Evolutionary conservation across 2,113 vertebrate genomes (phyloP).

Genomic region (Syngnathus typhle): DNA sequence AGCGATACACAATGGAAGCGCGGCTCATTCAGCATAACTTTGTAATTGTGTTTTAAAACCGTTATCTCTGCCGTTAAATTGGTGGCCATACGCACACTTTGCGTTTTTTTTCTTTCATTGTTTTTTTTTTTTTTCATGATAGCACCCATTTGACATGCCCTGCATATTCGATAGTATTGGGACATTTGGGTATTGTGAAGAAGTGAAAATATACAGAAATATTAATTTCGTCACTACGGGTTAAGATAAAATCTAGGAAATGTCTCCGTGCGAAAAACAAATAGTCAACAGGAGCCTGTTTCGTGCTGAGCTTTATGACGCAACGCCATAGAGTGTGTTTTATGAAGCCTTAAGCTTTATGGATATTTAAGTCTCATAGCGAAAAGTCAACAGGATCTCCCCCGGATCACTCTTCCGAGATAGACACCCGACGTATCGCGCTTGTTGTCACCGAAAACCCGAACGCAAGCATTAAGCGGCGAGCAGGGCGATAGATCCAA

Average conservation of each 20-base stretch:
- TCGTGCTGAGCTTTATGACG: slow-evolving; percentile 33
- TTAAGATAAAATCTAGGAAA: too few species aligned
- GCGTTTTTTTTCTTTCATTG: background rate
- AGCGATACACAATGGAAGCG: background rate
- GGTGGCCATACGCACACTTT: background rate
- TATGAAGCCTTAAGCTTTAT: slow-evolving; percentile 32
- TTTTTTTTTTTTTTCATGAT: background rate
- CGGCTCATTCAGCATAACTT: background rate
- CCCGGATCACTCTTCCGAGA: background rate
- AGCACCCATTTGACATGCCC: too few species aligned
- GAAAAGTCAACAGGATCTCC: slow-evolving; percentile 42
- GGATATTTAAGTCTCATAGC: slow-evolving; percentile 26
- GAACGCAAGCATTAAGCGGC: slow-evolving; percentile 46
- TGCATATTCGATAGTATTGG: background rate
- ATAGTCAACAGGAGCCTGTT: slow-evolving; percentile 32
- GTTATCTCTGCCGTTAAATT: background rate
- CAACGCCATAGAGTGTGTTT: slow-evolving; percentile 27
- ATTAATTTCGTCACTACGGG: too few species aligned
- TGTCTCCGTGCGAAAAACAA: background rate
- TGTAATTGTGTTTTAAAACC: background rate
- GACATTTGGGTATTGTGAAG: background rate
- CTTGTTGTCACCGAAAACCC: slow-evolving; percentile 33
- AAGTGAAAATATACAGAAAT: too few species aligned
- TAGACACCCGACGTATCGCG: slow-evolving; percentile 8
- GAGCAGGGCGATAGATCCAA: slow-evolving; percentile 54